These are phyloP conservation scores for Charaxes varanes DNA, from an alignment of 1,140 invertebrate genomes.

Conservation along the genomic window DNA sequence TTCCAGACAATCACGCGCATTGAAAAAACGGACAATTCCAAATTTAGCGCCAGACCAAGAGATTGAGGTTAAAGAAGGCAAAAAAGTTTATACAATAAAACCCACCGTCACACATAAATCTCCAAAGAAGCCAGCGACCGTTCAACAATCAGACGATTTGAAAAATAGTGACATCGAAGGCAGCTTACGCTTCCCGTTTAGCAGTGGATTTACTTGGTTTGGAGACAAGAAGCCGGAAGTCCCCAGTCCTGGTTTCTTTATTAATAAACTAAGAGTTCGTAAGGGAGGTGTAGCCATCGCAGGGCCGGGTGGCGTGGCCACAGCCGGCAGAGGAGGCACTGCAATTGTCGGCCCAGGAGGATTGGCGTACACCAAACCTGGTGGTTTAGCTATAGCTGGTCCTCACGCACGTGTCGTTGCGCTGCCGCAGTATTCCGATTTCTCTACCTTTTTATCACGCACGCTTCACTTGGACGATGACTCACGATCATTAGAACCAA, in stretches of 20 bases:
- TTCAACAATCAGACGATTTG: slow-evolving; percentile 24
- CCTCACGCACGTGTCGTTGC: slow-evolving; percentile 79
- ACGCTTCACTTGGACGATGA: slow-evolving; percentile 45
- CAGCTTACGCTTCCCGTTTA: slow-evolving; percentile 44
- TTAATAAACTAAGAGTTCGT: slow-evolving; percentile 78
- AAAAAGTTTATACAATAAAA: slow-evolving; percentile 39
- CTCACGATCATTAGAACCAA: slow-evolving; percentile 42
- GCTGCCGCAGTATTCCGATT: slow-evolving; percentile 74
- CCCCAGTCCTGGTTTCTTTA: slow-evolving; percentile 76
- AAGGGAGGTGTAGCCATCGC: slow-evolving; percentile 84
- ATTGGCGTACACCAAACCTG: slow-evolving; percentile 80
- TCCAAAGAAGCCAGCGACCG: slow-evolving; percentile 26
- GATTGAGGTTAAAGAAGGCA: slow-evolving; percentile 25
- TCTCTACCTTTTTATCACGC: slow-evolving; percentile 49
- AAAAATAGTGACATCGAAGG: slow-evolving; percentile 34
- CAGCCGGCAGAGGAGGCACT: slow-evolving; percentile 81
- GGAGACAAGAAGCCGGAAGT: slow-evolving; percentile 46
- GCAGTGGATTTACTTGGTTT: slow-evolving; percentile 45
- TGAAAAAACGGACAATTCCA: slow-evolving; percentile 41
- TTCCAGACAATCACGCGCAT: slow-evolving; percentile 37
- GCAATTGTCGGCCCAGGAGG: slow-evolving; percentile 84
- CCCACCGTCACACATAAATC: slow-evolving; percentile 30
- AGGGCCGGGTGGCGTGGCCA: slow-evolving; percentile 82
- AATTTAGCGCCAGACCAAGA: slow-evolving; percentile 25
- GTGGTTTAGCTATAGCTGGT: slow-evolving; percentile 80